Base-by-base conservation (phyloP, 1,140 invertebrate species). In the Lepidurus couesii region DNA sequence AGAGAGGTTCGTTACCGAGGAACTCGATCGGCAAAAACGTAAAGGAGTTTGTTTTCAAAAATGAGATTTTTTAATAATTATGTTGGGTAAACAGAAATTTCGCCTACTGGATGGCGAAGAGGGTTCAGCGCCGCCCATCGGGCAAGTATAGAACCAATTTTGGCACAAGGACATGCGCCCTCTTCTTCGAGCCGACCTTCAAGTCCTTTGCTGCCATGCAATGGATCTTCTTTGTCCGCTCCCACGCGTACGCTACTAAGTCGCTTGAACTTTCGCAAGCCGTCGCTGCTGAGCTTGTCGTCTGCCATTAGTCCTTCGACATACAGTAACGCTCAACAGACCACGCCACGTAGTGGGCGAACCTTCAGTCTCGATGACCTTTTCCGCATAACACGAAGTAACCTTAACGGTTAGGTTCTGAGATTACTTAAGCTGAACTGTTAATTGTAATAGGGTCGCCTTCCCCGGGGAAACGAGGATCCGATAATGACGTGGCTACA, bases 311-410 rank as follows among this genome's bases (percentile, higher is more conserved):
- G 83, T 81, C 80, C 83, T 53, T 77, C 76, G 16, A 42, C 26
- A 21, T 53, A 65, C 45, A 53, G 44, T 26, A n/a, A 65, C 42
- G 44, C 10, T 77, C 16, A 42, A 13, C 34, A 44, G 13, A 24
- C 34, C 26, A 65, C 44, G 44, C 44, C 21, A 11, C 76, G 76
- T 47, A 43, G 74, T 44, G 74, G 89, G 81, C 87, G 91, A 87
- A 92, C 91, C 81, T 92, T 92, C 88, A 92, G 90, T 87, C 89
- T 93, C 86, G 92, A 92, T 87, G 91, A 92, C 89, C 89, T 93
- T 89, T 92, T 87, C 90, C 90, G 87, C 90, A 89, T 84, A 84
- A 88, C 88, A 83, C 83, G 82, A 81, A 81, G 80, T 79, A 83
- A 81, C 76, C 34, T 76, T 74, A 80, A 1, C 16, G n/a, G 16